Evolutionary conservation across 2,888 invertebrate species (phyloP), one percentile per base, ranked within the genome.

Genomic region (Stenchaetothrips biformis): DNA sequence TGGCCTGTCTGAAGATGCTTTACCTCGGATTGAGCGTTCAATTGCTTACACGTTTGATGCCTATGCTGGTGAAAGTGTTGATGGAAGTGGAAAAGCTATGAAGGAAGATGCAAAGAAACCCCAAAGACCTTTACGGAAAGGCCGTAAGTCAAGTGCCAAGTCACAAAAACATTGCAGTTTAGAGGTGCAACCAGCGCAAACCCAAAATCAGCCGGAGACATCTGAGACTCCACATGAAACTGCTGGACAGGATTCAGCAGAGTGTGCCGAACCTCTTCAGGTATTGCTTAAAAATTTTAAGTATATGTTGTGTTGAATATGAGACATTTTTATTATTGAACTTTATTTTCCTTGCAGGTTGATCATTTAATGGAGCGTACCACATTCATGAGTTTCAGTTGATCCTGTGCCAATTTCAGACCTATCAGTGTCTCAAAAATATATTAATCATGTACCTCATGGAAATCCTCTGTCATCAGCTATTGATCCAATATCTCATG

Each of bases 31-130:
- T 82, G 91, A 92, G 85, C 87, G 93, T 74, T 92, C 91, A 81
- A 91, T 93, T 27, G 92, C 92, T 53, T 93, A 92, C 84, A 93
- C 93, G 11, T 92, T 92, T 85, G 92, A 92, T 85, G 92, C 92
- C 13, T 93, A 93, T 84, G 92, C 92, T 81, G 93, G 91, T 79
- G 90, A 89, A 83, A 87, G 88, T n/a, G 37, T 37, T 27, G 81
- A 77, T 62, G 16, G 25, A 4, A 25, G 8, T 21, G 25, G 7
- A 8, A 47, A 21, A 78, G 7, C 48, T 21, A 2, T 27, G 7
- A 79, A 79, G 53, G 59, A 79, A 18, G 27, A 79, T 8, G 18
- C 53, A 9, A 79, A 79, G 0, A 49, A 18, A 18, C 53, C 79
- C 11, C 18, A 25, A 11, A 49, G 67, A 27, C 21, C 25, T 78